Percentiles rank a stretch among this genome's conserved stretches.
Conservation (phyloP, 2,113 vertebrate species). For the Lichenostomus cassidix region DNA sequence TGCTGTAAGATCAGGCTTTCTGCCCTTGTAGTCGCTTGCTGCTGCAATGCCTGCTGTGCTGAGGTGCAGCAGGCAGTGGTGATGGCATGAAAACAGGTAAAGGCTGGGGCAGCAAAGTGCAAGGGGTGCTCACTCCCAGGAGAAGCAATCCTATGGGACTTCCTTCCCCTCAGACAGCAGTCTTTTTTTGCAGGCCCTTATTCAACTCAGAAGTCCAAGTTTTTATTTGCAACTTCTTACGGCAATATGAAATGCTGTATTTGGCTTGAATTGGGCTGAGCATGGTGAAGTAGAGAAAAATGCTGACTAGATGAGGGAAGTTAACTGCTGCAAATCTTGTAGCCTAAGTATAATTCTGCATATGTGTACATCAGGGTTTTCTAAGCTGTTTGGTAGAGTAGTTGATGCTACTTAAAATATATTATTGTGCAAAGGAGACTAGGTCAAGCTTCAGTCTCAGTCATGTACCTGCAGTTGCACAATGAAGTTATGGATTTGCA, state of each 20-base stretch:
- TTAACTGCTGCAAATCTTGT: not conserved
- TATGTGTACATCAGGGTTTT: not conserved
- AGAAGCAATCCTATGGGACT: not conserved
- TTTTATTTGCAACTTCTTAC: not conserved
- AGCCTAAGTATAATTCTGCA: not conserved
- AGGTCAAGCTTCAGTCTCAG: not conserved
- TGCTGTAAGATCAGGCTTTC: not conserved
- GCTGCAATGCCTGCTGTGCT: fast-evolving
- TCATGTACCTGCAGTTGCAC: not conserved
- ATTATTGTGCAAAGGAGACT: not conserved
- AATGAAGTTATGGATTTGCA: not conserved
- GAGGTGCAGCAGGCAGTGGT: not conserved
- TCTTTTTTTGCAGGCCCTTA: not conserved
- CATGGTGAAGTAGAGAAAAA: not conserved
- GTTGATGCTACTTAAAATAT: not conserved
- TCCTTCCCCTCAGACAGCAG: not conserved
- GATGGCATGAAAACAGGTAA: not conserved
- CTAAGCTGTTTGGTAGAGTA: not conserved
- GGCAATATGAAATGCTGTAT: not conserved
- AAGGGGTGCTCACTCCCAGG: not conserved
- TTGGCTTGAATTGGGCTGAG: not conserved
- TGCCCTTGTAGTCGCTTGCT: not conserved
- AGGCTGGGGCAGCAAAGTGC: not conserved
- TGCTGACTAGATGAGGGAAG: not conserved
- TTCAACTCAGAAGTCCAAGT: fast-evolving